Conservation (phyloP, 2,113 vertebrate species). For the Pantherophis guttatus region DNA sequence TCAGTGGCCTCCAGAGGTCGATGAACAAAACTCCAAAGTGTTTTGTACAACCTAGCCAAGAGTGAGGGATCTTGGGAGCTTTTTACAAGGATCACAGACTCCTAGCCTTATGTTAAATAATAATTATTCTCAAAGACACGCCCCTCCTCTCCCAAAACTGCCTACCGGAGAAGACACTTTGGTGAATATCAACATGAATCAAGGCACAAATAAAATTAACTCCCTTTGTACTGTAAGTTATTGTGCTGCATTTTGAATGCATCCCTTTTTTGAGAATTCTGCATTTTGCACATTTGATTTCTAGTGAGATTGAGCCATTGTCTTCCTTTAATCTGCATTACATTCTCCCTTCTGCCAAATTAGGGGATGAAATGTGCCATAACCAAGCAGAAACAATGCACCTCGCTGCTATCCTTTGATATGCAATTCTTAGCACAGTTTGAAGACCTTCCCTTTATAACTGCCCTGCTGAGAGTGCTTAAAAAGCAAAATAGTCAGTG, state of each 20-base stretch:
- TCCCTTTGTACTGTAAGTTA: background rate
- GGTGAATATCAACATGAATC: background rate
- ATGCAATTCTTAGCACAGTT: constrained; percentile 54
- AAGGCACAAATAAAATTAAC: background rate
- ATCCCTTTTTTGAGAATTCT: constrained; percentile 17
- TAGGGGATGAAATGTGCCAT: constrained; percentile 43
- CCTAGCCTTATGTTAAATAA: background rate
- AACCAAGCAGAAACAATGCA: constrained; percentile 50
- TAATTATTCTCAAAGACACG: constrained; percentile 16
- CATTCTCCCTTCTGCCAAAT: constrained; percentile 8
- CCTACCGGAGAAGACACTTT: background rate
- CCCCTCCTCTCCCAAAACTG: background rate
- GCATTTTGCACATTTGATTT: constrained; percentile 7
- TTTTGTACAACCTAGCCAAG: background rate
- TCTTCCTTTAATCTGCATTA: constrained; percentile 17
- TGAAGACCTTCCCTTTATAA: constrained; percentile 50
- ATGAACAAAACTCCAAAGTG: background rate
- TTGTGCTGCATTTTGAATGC: background rate
- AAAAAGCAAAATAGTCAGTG: constrained; percentile 42
- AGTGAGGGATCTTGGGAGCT: background rate
- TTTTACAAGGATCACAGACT: background rate
- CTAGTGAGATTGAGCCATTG: background rate
- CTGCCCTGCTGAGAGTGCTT: constrained; percentile 58
- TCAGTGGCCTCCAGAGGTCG: background rate
- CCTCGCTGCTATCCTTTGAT: constrained; percentile 44